Conservation (phyloP, 2,888 invertebrate species). For the Troides helena region DNA sequence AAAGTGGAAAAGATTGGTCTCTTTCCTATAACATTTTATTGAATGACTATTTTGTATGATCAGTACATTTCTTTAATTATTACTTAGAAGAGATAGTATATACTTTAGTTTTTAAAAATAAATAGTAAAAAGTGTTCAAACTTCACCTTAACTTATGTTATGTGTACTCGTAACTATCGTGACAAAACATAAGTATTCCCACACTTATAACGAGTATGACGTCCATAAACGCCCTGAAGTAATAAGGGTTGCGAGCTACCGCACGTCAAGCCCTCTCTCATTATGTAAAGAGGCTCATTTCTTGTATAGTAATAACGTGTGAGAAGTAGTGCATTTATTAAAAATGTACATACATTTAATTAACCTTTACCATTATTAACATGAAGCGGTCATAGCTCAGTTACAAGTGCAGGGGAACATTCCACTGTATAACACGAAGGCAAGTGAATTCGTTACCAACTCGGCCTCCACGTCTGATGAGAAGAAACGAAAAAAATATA, state of each 20-base stretch:
- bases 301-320: not conserved
- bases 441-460: too few species aligned
- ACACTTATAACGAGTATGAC: not conserved
- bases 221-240: not conserved
- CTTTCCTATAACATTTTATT: too few species aligned
- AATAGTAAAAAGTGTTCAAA: not conserved
- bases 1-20: too few species aligned
- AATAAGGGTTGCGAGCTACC: not conserved
- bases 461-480: too few species aligned
- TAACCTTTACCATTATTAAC: not conserved
- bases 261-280: not conserved
- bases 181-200: conserved; percentile 1
- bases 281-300: not conserved
- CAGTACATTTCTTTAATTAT: too few species aligned
- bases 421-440: too few species aligned
- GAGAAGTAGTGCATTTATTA: too few species aligned
- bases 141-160: not conserved
- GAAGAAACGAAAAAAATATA: too few species aligned
- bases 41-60: too few species aligned
- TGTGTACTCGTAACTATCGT: not conserved
- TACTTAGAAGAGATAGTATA: too few species aligned
- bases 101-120: not conserved
- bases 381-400: too few species aligned
- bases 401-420: too few species aligned
- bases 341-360: not conserved